Evolutionary conservation across 2,888 invertebrate genomes (phyloP), one percentile per base, ranked within the genome.

Genomic region (Sesia apiformis): DNA sequence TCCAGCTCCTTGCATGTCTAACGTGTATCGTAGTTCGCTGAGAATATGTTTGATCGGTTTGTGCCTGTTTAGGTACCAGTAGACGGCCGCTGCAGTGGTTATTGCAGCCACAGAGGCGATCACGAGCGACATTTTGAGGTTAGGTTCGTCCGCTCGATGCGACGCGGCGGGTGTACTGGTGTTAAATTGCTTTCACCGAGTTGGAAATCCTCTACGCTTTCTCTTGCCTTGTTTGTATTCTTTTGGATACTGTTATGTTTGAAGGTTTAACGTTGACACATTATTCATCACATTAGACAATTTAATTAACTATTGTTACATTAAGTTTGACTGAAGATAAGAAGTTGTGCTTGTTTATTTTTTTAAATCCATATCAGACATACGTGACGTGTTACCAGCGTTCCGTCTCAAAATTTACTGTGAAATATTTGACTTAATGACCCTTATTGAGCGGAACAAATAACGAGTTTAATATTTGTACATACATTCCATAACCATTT

Each of bases 1-100:
- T 55, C 93, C 93, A 51, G 93, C 78, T 57, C 91, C 78, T 69
- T 92, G 92, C 79, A 92, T 93, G 59, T 91, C 84, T 55, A 92
- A 54, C 58, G 90, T 85, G 70, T 87, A 90, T 60, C 89, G 81
- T 23, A 91, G 76, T 63, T 92, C 91, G 54, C 84, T 83, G 54
- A 91, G 67, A 54, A 92, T 80, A 62, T 90, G 71, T 63, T 83
- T 87, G 6, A 91, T 59, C 3, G 90, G 86, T 69, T 91, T 92
- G 58, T 91, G 90, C 52, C 91, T 84, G 67, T 90, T 88, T 51
- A 90, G 71, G 67, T 80, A 88, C 85, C 86, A 86, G 63, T 88
- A 84, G 54, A 83, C 60, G 4, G 78, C 76, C 6, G 76, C 76
- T 5, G 78, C 79, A 8, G 77, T 63, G 52, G 78, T 72, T 23